These are phyloP conservation scores for Cotesia chilonis DNA, from an alignment of 1,140 invertebrate species.

Conservation along the genomic window DNA sequence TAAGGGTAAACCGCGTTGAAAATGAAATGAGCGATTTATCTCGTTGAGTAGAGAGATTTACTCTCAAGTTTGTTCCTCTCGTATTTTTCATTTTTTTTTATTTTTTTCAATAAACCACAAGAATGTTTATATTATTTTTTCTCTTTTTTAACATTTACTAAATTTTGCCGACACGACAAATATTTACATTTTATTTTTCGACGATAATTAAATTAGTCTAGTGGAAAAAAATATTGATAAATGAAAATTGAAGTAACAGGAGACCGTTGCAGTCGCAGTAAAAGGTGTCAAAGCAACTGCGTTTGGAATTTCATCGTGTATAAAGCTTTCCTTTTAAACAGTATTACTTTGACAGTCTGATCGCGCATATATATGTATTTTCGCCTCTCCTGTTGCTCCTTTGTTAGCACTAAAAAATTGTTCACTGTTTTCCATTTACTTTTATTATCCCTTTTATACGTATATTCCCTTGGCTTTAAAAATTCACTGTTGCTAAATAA, in stretches of 20 bases:
- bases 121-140: no score
- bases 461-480: no score
- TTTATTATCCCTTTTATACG: no score
- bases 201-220: no score
- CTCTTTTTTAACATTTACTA: no score
- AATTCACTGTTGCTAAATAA: no score
- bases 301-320: slow-evolving; percentile 12
- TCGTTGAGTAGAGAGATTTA: slow-evolving; percentile 5
- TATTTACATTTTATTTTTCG: no score
- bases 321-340: neutral
- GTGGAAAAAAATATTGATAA: neutral
- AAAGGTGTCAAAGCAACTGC: slow-evolving; percentile 13
- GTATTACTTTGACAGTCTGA: neutral
- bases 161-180: no score
- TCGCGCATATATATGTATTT: neutral
- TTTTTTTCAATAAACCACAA: neutral
- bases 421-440: neutral
- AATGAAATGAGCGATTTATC: slow-evolving; percentile 49
- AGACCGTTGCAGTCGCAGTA: neutral
- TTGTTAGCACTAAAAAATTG: slow-evolving; percentile 5
- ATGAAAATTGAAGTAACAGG: neutral
- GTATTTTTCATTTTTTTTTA: neutral
- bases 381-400: neutral
- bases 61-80: neutral
- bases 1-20: slow-evolving; percentile 41